Conservation (phyloP, 1,140 invertebrate genomes). For the Ladona fulva region DNA sequence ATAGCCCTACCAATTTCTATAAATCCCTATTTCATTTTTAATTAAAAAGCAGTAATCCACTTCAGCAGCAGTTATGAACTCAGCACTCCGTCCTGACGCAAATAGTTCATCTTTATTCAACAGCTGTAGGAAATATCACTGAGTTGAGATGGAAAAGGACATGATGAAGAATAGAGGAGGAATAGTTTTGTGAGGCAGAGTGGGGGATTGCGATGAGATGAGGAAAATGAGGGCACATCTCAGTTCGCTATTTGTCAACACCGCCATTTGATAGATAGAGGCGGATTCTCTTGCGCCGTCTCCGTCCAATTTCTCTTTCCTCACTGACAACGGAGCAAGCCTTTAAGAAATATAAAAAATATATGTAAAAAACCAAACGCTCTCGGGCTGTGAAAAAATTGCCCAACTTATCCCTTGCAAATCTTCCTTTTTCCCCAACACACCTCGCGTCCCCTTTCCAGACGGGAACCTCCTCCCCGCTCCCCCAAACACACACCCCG, state of each 20-base stretch:
- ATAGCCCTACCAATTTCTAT: too few species aligned
- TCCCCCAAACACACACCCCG: not conserved
- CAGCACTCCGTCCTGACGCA: too few species aligned
- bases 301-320: not conserved
- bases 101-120: too few species aligned
- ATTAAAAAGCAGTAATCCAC: too few species aligned
- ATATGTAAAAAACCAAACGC: not conserved
- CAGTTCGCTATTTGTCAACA: not conserved
- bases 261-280: not conserved
- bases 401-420: constrained; percentile 3
- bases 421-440: not conserved
- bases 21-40: too few species aligned
- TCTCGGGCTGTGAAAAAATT: not conserved
- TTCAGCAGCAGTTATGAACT: too few species aligned
- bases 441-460: too few species aligned
- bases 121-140: too few species aligned
- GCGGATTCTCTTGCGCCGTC: not conserved
- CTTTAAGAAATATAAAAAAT: not conserved
- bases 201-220: too few species aligned
- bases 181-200: not conserved
- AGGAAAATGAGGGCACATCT: too few species aligned
- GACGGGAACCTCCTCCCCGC: not conserved
- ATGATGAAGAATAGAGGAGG: not conserved
- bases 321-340: not conserved
- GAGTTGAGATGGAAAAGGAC: not conserved